These are phyloP conservation scores for Picus viridis DNA, from an alignment of 2,797 vertebrate species.

Conservation along the genomic window DNA sequence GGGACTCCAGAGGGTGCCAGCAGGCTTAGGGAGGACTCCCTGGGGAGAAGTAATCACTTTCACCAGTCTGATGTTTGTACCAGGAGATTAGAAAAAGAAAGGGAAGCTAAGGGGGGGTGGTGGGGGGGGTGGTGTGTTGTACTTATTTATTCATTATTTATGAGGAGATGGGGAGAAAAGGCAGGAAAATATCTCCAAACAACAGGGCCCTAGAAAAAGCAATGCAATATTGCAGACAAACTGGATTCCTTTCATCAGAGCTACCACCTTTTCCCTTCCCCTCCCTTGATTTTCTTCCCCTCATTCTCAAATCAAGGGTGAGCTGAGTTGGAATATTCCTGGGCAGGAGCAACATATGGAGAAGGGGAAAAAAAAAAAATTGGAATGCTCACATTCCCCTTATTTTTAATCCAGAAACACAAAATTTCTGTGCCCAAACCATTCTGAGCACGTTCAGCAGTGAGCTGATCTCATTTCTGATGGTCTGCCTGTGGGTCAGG, in stretches of 20 bases:
- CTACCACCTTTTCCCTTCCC: neutral
- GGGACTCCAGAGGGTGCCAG: neutral
- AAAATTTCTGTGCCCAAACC: neutral
- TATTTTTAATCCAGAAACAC: neutral
- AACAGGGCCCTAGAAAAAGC: neutral
- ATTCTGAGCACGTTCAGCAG: neutral
- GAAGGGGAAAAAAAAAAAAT: neutral
- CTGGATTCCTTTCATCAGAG: neutral
- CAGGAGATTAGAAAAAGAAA: neutral
- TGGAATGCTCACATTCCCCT: neutral
- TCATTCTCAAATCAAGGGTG: neutral
- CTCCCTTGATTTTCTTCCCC: neutral
- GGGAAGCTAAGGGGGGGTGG: neutral
- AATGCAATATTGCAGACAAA: neutral
- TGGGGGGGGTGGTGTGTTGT: neutral
- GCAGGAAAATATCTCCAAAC: neutral
- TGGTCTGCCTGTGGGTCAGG: neutral
- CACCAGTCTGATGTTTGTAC: neutral
- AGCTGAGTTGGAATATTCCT: neutral
- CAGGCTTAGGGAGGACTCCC: neutral
- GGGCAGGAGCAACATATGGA: neutral
- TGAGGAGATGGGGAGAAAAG: neutral
- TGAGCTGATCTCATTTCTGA: neutral
- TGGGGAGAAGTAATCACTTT: neutral
- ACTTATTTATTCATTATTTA: neutral